phyloP scores from a whole-genome alignment of 2,113 vertebrate species.

The Oryzias celebensis region DNA sequence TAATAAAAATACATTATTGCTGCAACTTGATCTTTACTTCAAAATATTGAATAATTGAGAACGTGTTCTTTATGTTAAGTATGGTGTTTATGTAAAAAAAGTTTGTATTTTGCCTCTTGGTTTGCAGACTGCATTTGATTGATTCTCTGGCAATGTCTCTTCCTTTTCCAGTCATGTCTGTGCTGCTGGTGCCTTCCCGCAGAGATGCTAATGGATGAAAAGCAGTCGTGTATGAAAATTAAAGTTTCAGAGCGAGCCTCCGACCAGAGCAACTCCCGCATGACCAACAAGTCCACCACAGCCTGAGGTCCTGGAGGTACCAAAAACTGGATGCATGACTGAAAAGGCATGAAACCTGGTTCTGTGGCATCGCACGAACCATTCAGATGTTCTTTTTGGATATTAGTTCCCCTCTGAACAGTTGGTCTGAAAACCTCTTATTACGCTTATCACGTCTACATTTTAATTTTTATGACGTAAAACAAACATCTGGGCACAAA shows the following conservation, averaged over 20 bases:
- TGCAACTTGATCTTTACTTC: too few relatives aligned
- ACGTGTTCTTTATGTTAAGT: too few relatives aligned
- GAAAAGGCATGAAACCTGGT: background rate
- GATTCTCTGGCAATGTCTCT: background rate
- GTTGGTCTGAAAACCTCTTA: too few relatives aligned
- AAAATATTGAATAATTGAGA: too few relatives aligned
- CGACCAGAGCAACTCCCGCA: constrained; percentile 88
- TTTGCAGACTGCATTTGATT: background rate
- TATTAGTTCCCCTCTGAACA: too few relatives aligned
- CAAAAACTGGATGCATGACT: constrained; percentile 2
- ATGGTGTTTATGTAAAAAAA: background rate
- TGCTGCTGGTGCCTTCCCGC: constrained; percentile 93
- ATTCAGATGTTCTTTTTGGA: constrained; percentile 1
- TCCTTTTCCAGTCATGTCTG: constrained; percentile 86
- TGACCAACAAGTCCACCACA: constrained; percentile 91
- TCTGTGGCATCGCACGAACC: constrained; percentile 2
- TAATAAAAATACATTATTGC: too few relatives aligned
- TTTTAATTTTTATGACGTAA: too few relatives aligned
- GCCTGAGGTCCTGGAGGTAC: constrained; percentile 66
- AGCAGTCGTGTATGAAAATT: constrained; percentile 92
- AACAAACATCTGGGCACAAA: too few relatives aligned
- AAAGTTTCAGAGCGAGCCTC: constrained; percentile 88
- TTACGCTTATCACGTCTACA: too few relatives aligned
- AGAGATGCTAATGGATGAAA: constrained; percentile 90
- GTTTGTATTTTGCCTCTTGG: constrained; percentile 4